Evolutionary conservation across 1,140 invertebrate genomes (phyloP).

Genomic region (Agrypnia vestita): DNA sequence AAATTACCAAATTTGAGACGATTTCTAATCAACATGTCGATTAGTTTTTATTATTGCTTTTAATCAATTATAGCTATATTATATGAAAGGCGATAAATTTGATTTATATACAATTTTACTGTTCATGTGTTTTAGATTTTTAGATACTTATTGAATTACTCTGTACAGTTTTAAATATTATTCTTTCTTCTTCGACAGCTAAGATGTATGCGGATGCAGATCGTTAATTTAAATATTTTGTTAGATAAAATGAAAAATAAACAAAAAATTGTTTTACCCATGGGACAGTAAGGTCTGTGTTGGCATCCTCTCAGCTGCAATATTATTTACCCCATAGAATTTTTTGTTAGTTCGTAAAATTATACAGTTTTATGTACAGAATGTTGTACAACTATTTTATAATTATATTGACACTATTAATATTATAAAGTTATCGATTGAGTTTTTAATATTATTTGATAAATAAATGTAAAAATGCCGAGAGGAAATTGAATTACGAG

Average conservation of each 20-base stretch:
- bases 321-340: background rate
- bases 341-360: slow-evolving; percentile 34
- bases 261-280: background rate
- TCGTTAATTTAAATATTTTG: background rate
- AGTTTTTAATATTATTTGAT: slow-evolving; percentile 54
- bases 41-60: background rate
- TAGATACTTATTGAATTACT: background rate
- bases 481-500: slow-evolving; percentile 36
- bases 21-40: background rate
- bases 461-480: slow-evolving; percentile 52
- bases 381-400: slow-evolving; percentile 11
- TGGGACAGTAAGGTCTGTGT: background rate
- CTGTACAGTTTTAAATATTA: background rate
- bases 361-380: slow-evolving; percentile 25
- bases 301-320: background rate
- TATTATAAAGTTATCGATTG: slow-evolving; percentile 53
- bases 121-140: background rate
- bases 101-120: background rate
- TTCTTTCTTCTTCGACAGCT: slow-evolving; percentile 12
- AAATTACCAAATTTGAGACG: slow-evolving; percentile 9
- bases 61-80: slow-evolving; percentile 14
- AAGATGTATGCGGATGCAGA: background rate
- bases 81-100: background rate
- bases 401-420: slow-evolving; percentile 51
- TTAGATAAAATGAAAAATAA: slow-evolving; percentile 1